Evolutionary conservation across 2,888 invertebrate species (phyloP).

Genomic region (Halocaridina rubra): DNA sequence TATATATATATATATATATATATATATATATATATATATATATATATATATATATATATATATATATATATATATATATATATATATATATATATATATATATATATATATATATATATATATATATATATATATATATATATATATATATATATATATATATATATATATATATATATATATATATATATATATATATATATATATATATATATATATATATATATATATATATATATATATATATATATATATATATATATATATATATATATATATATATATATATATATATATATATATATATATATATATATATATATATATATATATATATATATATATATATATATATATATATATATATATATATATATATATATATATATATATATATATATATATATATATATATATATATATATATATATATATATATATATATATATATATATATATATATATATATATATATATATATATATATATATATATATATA

Average conservation of each 20-base stretch:
- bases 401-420: conserved; percentile 12
- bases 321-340: conserved; percentile 3
- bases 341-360: not conserved
- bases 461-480: conserved; percentile 7
- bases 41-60: not conserved
- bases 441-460: not conserved
- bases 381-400: not conserved
- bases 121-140: not conserved
- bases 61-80: not conserved
- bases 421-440: conserved; percentile 14
- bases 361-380: not conserved
- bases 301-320: too few relatives aligned
- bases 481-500: conserved; percentile 21
- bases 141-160: not conserved
- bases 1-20: not conserved
- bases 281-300: too few relatives aligned
- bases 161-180: not conserved
- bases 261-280: too few relatives aligned
- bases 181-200: not conserved
- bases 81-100: not conserved
- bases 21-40: conserved; percentile 1
- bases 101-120: not conserved
- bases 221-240: too few relatives aligned
- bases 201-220: not conserved
- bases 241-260: too few relatives aligned